Evolutionary conservation across 2,797 vertebrate genomes (phyloP).

Genomic region (Sebastes jordani): DNA sequence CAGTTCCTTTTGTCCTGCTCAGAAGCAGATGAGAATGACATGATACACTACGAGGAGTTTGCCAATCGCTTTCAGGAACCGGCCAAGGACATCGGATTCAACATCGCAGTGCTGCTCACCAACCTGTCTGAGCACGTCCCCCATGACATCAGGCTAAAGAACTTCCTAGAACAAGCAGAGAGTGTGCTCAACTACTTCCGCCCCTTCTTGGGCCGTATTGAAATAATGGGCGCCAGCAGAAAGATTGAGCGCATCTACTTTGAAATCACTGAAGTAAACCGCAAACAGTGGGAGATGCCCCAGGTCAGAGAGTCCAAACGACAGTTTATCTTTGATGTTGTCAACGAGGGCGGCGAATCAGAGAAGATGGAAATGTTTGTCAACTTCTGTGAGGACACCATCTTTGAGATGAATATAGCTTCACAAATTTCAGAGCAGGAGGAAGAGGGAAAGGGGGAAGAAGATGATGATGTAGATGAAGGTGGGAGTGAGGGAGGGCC

Average conservation of each 20-base stretch:
- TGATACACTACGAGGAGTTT: slow-evolving; percentile 95
- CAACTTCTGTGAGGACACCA: slow-evolving; percentile 98
- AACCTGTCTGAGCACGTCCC: slow-evolving; percentile 96
- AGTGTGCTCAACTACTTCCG: slow-evolving; percentile 96
- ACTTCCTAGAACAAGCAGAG: slow-evolving; percentile 90
- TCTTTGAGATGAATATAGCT: slow-evolving; percentile 99
- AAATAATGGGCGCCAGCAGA: slow-evolving; percentile 96
- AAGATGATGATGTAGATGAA: slow-evolving; percentile 80
- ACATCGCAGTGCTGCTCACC: slow-evolving; percentile 94
- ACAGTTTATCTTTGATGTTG: slow-evolving; percentile 98
- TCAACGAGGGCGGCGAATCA: slow-evolving; percentile 94
- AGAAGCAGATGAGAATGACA: slow-evolving; percentile 96
- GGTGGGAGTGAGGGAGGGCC: slow-evolving; percentile 60
- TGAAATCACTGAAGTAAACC: slow-evolving; percentile 96
- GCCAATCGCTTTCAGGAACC: slow-evolving; percentile 94
- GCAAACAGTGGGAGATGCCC: slow-evolving; percentile 97
- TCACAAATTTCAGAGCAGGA: slow-evolving; percentile 94
- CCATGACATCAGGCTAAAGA: slow-evolving; percentile 89
- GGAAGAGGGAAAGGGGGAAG: slow-evolving; percentile 85
- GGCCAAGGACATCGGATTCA: slow-evolving; percentile 96
- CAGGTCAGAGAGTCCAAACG: slow-evolving; percentile 97
- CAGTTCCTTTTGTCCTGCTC: slow-evolving; percentile 97
- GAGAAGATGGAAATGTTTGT: slow-evolving; percentile 99
- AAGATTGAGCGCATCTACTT: slow-evolving; percentile 97
- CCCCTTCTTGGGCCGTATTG: slow-evolving; percentile 92